A percentile compares a stretch with the other conserved stretches of the same genome.
Evolutionary conservation across 23 tunicate species (phyloP).

Genomic region (Halocynthia aurantium): DNA sequence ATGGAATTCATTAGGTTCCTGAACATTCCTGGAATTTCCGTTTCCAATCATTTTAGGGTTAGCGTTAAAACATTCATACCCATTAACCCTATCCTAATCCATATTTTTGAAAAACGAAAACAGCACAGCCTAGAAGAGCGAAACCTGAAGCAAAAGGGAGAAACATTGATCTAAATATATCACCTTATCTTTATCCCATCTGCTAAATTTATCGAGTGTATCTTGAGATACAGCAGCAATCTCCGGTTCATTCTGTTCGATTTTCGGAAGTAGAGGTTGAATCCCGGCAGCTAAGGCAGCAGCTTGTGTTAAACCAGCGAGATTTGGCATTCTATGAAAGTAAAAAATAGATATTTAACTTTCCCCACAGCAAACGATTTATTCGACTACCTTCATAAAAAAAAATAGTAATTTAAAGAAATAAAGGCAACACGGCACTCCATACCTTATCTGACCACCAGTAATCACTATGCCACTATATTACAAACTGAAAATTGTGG

Average conservation of each 20-base stretch:
- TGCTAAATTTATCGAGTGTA: constrained; percentile 20
- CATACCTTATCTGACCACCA: not conserved
- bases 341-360: not conserved
- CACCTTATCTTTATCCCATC: constrained; percentile 81
- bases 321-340: constrained; percentile 22
- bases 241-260: constrained; percentile 15
- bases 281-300: constrained; percentile 28
- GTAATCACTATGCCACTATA: not conserved
- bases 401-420: not conserved
- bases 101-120: too few relatives aligned
- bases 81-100: too few relatives aligned
- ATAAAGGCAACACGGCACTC: not conserved
- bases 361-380: too few relatives aligned
- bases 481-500: constrained; percentile 4
- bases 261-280: not conserved
- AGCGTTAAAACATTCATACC: too few relatives aligned
- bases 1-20: too few relatives aligned
- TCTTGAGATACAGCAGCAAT: constrained; percentile 6
- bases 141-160: too few relatives aligned
- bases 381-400: not conserved
- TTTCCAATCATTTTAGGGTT: too few relatives aligned
- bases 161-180: too few relatives aligned
- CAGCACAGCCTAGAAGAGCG: too few relatives aligned
- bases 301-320: constrained; percentile 25
- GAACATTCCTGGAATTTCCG: too few relatives aligned